These are phyloP conservation scores for Fregata magnificens DNA, from an alignment of 2,113 vertebrate genomes.

Conservation along the genomic window DNA sequence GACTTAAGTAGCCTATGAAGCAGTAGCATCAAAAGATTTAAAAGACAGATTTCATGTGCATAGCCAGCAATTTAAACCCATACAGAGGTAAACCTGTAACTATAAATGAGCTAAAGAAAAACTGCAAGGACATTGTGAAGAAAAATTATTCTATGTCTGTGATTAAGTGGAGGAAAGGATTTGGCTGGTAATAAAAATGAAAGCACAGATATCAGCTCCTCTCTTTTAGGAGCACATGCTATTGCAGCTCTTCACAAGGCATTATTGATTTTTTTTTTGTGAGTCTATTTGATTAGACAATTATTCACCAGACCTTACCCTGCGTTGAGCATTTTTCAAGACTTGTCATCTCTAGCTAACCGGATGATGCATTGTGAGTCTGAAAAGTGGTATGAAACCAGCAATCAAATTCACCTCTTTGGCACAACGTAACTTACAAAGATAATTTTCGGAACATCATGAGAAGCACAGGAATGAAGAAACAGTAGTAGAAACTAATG, in stretches of 20 bases:
- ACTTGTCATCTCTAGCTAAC: neutral
- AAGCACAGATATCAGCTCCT: neutral
- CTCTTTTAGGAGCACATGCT: neutral
- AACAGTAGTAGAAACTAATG: neutral
- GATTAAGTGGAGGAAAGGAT: neutral
- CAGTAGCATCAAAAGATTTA: neutral
- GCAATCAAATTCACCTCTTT: neutral
- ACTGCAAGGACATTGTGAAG: neutral
- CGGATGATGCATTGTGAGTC: neutral
- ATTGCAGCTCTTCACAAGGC: neutral
- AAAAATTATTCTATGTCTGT: neutral
- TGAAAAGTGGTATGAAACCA: neutral
- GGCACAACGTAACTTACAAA: neutral
- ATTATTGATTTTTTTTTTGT: neutral
- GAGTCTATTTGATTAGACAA: neutral
- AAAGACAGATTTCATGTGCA: neutral
- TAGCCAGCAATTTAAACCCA: neutral
- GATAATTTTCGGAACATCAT: neutral
- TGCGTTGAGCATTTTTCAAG: neutral
- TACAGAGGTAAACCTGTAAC: neutral
- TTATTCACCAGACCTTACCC: neutral
- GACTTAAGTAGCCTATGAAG: neutral
- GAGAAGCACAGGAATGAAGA: neutral
- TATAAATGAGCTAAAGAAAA: neutral
- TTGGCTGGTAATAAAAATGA: neutral